A percentile compares a stretch with the other conserved stretches of the same genome.
Evolutionary conservation across 2,797 vertebrate species (phyloP).

Genomic region (Semotilus atromaculatus): DNA sequence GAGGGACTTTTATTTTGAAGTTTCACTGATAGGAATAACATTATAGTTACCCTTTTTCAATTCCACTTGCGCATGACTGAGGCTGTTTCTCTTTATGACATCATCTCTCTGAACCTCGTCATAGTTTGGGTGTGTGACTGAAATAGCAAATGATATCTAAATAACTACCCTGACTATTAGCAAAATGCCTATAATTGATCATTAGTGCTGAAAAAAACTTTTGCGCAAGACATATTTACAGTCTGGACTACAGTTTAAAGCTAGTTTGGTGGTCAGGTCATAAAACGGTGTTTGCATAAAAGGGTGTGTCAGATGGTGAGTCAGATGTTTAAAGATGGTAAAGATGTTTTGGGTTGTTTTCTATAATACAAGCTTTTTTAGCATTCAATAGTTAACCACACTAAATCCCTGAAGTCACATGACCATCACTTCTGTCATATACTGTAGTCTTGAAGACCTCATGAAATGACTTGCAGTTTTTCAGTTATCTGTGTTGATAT

Average conservation of each 20-base stretch:
- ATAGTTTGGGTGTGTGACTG: conserved; percentile 55
- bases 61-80: conserved; percentile 37
- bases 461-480: background rate
- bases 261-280: background rate
- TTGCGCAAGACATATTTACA: background rate
- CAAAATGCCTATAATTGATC: background rate
- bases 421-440: background rate
- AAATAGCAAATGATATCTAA: background rate
- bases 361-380: background rate
- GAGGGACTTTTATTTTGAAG: background rate
- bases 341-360: background rate
- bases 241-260: background rate
- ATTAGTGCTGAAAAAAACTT: background rate
- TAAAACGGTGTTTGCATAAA: background rate
- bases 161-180: background rate
- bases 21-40: background rate
- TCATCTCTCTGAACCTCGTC: conserved; percentile 54
- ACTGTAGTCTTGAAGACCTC: background rate
- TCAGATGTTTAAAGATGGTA: background rate
- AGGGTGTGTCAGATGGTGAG: background rate
- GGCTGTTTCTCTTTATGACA: conserved; percentile 33
- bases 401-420: background rate
- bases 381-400: background rate
- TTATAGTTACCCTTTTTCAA: background rate
- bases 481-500: background rate